Conservation (phyloP, 2,797 vertebrate species). For the Ceryle rudis region DNA sequence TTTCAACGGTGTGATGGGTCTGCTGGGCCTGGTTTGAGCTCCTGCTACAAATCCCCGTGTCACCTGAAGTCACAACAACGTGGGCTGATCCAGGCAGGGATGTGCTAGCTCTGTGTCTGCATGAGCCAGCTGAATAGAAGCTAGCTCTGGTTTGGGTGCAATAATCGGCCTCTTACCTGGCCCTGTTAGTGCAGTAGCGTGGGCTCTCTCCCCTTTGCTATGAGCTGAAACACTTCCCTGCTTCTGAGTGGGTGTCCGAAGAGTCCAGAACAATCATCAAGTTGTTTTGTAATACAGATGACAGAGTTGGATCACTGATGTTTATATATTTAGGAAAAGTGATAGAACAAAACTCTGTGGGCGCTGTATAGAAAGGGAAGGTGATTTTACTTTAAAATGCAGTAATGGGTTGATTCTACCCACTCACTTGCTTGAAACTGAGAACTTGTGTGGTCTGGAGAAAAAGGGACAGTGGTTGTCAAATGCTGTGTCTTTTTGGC, state of each 20-base stretch:
- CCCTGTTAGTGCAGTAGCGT: background rate
- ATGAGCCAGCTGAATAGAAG: background rate
- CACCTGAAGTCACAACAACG: background rate
- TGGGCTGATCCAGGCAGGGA: background rate
- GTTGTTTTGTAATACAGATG: background rate
- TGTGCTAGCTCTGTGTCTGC: background rate
- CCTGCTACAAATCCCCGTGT: background rate
- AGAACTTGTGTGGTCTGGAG: background rate
- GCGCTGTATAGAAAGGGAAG: background rate
- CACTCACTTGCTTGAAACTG: background rate
- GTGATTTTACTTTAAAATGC: background rate
- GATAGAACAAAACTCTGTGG: background rate
- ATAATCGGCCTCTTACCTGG: background rate
- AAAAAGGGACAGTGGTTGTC: background rate
- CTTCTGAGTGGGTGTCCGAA: background rate
- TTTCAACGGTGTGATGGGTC: accelerated
- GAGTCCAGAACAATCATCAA: background rate
- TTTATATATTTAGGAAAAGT: background rate
- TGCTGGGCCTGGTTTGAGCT: background rate
- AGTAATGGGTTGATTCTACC: background rate
- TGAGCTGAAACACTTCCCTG: background rate
- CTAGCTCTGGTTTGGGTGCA: background rate
- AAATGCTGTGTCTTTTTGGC: background rate
- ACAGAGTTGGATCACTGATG: background rate
- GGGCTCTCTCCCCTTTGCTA: background rate